Evolutionary conservation across 2,888 invertebrate species (phyloP).

Genomic region (Tethea ocularis): DNA sequence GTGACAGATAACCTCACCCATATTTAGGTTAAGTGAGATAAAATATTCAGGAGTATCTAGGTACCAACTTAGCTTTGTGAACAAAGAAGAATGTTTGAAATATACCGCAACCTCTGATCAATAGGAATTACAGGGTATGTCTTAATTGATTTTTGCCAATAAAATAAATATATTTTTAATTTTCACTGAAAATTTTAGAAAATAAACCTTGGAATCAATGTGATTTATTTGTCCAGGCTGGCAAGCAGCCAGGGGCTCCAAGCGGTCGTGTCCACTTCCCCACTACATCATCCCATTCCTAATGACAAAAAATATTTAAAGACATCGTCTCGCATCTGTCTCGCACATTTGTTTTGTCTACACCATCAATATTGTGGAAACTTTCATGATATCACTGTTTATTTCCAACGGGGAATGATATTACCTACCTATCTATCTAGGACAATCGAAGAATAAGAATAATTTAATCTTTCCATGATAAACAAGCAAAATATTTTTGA

Average conservation of each 20-base stretch:
- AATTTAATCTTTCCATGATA: no score
- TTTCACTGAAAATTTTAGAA: conserved; percentile 13
- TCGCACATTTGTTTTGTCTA: conserved; percentile 36
- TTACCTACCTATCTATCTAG: no score
- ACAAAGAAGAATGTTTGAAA: neutral
- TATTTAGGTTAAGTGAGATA: neutral
- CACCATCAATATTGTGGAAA: conserved; percentile 22
- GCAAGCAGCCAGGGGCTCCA: conserved; percentile 47
- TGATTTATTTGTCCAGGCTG: conserved; percentile 42
- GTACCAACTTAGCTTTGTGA: neutral
- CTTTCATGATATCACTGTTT: conserved; percentile 18
- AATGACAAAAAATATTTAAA: conserved; percentile 42
- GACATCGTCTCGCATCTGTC: conserved; percentile 47
- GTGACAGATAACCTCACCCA: no score
- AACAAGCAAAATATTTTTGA: no score
- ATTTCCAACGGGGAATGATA: neutral
- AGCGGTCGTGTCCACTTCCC: conserved; percentile 35
- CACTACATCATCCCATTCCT: conserved; percentile 46
- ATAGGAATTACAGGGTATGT: neutral
- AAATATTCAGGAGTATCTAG: neutral
- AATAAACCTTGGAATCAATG: conserved; percentile 30
- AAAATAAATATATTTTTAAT: neutral
- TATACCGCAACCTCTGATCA: neutral
- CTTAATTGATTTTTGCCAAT: neutral
- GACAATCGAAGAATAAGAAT: no score